A percentile compares a stretch with the other conserved stretches of the same genome.
phyloP scores from a whole-genome alignment of 92 coral and sea anemone genomes.

The Epizoanthus rinbou region DNA sequence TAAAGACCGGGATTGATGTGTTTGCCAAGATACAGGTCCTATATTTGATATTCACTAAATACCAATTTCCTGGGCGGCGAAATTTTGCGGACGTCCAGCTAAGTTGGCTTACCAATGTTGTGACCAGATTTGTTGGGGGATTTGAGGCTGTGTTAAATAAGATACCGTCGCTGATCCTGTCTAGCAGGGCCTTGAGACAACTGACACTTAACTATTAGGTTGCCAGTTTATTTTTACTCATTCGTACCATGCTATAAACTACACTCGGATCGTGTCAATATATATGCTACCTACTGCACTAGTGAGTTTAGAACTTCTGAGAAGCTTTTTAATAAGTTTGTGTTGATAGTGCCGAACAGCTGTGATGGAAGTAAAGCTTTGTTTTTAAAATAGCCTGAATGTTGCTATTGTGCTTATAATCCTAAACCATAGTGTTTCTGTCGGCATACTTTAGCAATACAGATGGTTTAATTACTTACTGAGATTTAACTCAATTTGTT shows the following conservation, averaged over 20 bases:
- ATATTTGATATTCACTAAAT: constrained; percentile 2
- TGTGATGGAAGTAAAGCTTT: background rate
- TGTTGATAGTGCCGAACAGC: background rate
- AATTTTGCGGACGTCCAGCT: background rate
- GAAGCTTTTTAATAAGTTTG: background rate
- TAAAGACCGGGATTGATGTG: background rate
- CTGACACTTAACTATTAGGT: background rate
- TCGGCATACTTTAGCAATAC: too few species aligned
- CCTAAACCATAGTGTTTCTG: background rate
- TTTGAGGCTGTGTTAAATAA: constrained; percentile 16
- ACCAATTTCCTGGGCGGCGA: constrained; percentile 13
- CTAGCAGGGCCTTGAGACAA: background rate
- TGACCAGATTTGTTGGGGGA: constrained; percentile 15
- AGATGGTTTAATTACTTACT: too few species aligned
- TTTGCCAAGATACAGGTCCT: background rate
- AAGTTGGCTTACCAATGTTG: background rate
- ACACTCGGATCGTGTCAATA: too few species aligned
- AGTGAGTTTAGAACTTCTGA: background rate
- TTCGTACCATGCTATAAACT: too few species aligned
- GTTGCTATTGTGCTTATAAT: constrained; percentile 1
- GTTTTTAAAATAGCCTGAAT: background rate
- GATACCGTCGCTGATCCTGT: background rate
- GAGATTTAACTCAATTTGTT: too few species aligned
- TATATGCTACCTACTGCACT: too few species aligned
- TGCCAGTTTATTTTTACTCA: background rate